A percentile compares a stretch with the other conserved stretches of the same genome.
Evolutionary conservation across 2,113 vertebrate species (phyloP).

Genomic region (Amblyopsis rosae): DNA sequence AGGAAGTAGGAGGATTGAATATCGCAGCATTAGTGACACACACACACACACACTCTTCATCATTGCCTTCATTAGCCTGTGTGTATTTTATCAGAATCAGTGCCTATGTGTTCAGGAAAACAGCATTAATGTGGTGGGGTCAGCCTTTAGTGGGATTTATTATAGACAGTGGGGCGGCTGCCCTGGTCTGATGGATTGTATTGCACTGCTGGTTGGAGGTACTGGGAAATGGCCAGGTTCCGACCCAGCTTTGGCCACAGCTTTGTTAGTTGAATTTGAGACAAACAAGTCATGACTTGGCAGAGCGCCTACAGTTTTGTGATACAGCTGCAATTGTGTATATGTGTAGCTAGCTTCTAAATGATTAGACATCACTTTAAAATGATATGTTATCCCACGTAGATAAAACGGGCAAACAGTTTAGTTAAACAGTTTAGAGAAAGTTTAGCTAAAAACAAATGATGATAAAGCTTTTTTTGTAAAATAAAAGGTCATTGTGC

Average conservation of each 20-base stretch:
- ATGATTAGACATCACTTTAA: neutral
- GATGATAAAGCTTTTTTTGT: too few relatives aligned
- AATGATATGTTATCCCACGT: too few relatives aligned
- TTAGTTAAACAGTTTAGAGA: too few relatives aligned
- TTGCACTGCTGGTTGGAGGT: constrained; percentile 32
- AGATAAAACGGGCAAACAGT: too few relatives aligned
- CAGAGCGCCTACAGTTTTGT: constrained; percentile 13
- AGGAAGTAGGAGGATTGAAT: constrained; percentile 42
- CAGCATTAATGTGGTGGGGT: constrained; percentile 48
- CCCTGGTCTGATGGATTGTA: constrained; percentile 45
- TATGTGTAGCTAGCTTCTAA: neutral
- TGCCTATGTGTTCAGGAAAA: constrained; percentile 67
- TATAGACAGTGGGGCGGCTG: constrained; percentile 56
- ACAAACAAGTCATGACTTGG: constrained; percentile 34
- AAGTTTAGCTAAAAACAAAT: too few relatives aligned
- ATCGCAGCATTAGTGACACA: constrained; percentile 27
- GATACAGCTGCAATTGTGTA: neutral
- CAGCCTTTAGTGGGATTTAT: constrained; percentile 63
- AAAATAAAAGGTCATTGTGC: too few relatives aligned
- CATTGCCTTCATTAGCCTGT: constrained; percentile 59
- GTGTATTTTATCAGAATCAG: constrained; percentile 65
- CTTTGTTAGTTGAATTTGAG: constrained; percentile 49
- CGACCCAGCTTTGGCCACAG: constrained; percentile 36
- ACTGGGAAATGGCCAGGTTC: constrained; percentile 31
- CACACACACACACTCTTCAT: constrained; percentile 37